Evolutionary conservation across 2,888 invertebrate species (phyloP).

Genomic region (Erynnis tages): DNA sequence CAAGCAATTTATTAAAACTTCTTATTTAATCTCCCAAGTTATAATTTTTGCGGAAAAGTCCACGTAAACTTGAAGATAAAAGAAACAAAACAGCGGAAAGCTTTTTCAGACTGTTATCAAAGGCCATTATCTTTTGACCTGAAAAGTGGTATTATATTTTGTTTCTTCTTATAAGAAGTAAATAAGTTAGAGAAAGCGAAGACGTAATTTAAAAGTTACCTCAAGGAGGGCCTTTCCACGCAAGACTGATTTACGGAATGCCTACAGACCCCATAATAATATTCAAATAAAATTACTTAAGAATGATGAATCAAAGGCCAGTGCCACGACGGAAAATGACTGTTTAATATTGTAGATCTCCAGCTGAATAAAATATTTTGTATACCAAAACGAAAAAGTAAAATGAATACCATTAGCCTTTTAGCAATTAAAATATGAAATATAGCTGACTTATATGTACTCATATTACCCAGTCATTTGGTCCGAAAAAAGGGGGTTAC

Average conservation of each 20-base stretch:
- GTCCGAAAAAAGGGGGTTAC: too few species aligned
- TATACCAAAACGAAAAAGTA: neutral
- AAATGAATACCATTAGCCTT: neutral
- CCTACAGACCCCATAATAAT: constrained; percentile 10
- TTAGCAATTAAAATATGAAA: neutral
- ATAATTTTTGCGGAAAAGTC: constrained; percentile 76
- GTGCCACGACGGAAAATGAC: neutral
- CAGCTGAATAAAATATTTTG: neutral
- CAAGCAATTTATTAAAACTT: constrained; percentile 75
- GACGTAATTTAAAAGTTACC: constrained; percentile 75
- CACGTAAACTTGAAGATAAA: constrained; percentile 74
- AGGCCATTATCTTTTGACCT: constrained; percentile 79
- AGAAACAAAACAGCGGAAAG: constrained; percentile 80
- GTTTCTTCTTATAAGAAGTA: constrained; percentile 74
- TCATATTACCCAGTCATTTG: too few species aligned
- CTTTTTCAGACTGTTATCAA: constrained; percentile 79
- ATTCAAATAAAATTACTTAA: constrained; percentile 23
- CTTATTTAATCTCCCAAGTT: constrained; percentile 76
- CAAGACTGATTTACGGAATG: constrained; percentile 29
- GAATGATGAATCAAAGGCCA: constrained; percentile 18
- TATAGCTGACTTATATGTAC: neutral
- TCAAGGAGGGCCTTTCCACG: constrained; percentile 55
- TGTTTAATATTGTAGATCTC: constrained; percentile 2
- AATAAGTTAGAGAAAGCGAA: constrained; percentile 71
- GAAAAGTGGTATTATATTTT: constrained; percentile 79